Base-by-base conservation (phyloP, 2,797 vertebrate species). In the Gambusia yucatana region DNA sequence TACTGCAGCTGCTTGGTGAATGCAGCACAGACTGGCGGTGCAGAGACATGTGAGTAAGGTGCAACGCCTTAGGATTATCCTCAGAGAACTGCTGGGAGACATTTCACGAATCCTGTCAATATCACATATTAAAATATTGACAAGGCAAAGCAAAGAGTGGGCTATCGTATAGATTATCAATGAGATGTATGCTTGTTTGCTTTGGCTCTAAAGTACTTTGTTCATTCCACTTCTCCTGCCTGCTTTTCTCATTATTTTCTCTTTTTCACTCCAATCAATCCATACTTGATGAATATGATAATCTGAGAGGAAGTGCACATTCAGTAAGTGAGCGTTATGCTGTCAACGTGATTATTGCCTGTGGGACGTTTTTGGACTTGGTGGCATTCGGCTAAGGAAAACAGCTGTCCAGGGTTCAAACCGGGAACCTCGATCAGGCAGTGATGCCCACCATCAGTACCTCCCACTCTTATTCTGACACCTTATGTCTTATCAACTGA, bases 331-430 rank as follows among this genome's bases (percentile, higher is more conserved):
- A 82, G 87, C 72, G 67, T 74, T 86, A 92, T 39, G 76, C 84
- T 91, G 90, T 92, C 90, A 93, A 87, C 84, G 88, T 92, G 91
- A 92, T 93, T 91, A 94, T 90, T 92, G 90, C 87, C 89, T 88
- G 86, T 84, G 83, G 82, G 89, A 92, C 77, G 77, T 80, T 77
- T 89, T 72, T 90, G 81, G 85, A 87, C 80, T 88, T 85, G 72
- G 77, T 81, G 84, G 86, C 78, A 83, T 74, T 88, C 77, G 69
- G 84, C 83, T 84, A 91, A 86, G 82, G 81, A 82, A 79, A 72
- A 72, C 77, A 77, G 78, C 89, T 81, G 86, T 65, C 77, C 75
- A 75, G 77, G 84, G 73, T 82, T 75, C 79, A 85, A 86, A 76
- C 67, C 72, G 75, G 65, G 25, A 47, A 84, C 76, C 73, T 82